Evolutionary conservation across 1,140 invertebrate species (phyloP).

Genomic region (Drosophila pandora): DNA sequence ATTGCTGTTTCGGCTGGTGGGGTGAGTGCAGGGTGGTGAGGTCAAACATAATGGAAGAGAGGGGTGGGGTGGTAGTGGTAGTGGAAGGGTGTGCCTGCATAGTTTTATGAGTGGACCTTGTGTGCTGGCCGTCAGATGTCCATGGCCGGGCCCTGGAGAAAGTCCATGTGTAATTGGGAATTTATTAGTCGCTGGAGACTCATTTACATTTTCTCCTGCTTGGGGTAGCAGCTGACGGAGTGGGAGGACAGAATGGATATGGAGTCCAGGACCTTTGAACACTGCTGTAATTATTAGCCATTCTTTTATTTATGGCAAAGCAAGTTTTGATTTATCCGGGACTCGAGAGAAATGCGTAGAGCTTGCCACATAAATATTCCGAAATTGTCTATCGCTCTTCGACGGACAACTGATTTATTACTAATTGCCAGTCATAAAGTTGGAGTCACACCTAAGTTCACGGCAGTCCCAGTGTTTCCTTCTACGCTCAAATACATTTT

Average conservation of each 20-base stretch:
- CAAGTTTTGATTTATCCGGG: constrained; percentile 69
- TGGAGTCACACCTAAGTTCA: constrained; percentile 3
- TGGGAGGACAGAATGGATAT: not conserved
- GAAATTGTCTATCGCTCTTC: constrained; percentile 20
- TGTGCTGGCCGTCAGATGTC: constrained; percentile 39
- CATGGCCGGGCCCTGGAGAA: constrained; percentile 27
- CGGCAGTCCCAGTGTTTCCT: not conserved
- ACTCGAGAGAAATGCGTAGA: constrained; percentile 34
- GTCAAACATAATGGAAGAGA: not conserved
- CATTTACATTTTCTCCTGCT: constrained; percentile 69
- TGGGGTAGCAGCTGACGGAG: not conserved
- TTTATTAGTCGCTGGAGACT: constrained; percentile 79
- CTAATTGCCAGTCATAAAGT: constrained; percentile 33
- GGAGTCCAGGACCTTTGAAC: constrained; percentile 14
- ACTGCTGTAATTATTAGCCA: constrained; percentile 69
- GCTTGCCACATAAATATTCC: constrained; percentile 31
- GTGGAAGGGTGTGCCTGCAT: constrained; percentile 29
- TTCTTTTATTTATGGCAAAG: constrained; percentile 74
- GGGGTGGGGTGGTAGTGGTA: not conserved
- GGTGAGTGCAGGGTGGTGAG: not conserved
- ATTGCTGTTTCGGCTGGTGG: constrained; percentile 38
- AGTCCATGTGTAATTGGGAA: constrained; percentile 77
- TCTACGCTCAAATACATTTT: not conserved
- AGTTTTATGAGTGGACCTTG: constrained; percentile 60
- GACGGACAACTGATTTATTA: constrained; percentile 33